phyloP scores from a whole-genome alignment of 1,140 invertebrate genomes.

The Pseudomyrmex flavicornis region DNA sequence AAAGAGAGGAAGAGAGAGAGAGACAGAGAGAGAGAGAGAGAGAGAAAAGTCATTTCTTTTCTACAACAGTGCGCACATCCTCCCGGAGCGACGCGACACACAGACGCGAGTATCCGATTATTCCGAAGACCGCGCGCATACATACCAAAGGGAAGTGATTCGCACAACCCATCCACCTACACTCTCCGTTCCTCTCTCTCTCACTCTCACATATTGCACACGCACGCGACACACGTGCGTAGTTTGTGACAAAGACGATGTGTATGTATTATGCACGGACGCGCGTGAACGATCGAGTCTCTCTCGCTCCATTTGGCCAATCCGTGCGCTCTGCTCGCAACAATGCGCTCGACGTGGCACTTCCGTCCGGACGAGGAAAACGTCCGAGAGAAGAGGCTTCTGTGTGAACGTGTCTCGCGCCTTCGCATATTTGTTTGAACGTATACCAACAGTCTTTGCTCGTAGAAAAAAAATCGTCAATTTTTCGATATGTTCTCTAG shows the following conservation, averaged over 20 bases:
- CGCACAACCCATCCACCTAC: conserved; percentile 68
- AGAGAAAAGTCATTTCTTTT: conserved; percentile 26
- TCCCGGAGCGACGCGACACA: conserved; percentile 65
- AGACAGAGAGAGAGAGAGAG: too few species aligned
- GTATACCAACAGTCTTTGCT: conserved; percentile 7
- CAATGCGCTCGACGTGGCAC: conserved; percentile 78
- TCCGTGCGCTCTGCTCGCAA: conserved; percentile 70
- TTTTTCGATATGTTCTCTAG: too few species aligned
- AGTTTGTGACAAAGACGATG: neutral
- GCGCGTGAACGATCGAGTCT: conserved; percentile 59
- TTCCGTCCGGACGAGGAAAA: conserved; percentile 76
- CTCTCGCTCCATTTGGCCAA: conserved; percentile 78
- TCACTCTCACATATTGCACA: neutral
- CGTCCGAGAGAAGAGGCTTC: conserved; percentile 38
- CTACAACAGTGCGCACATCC: conserved; percentile 66
- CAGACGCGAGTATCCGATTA: conserved; percentile 79
- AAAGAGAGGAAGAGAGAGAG: neutral
- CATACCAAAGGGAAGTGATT: conserved; percentile 78
- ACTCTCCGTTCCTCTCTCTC: conserved; percentile 15
- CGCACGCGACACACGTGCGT: neutral
- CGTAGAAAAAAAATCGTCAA: conserved; percentile 13
- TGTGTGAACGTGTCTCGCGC: conserved; percentile 42
- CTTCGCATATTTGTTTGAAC: conserved; percentile 19
- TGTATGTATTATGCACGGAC: conserved; percentile 53
- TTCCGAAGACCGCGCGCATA: conserved; percentile 74